Evolutionary conservation across 1,140 invertebrate species (phyloP), one percentile per base, ranked within the genome.

Genomic region (Drosophila pallidifrons): DNA sequence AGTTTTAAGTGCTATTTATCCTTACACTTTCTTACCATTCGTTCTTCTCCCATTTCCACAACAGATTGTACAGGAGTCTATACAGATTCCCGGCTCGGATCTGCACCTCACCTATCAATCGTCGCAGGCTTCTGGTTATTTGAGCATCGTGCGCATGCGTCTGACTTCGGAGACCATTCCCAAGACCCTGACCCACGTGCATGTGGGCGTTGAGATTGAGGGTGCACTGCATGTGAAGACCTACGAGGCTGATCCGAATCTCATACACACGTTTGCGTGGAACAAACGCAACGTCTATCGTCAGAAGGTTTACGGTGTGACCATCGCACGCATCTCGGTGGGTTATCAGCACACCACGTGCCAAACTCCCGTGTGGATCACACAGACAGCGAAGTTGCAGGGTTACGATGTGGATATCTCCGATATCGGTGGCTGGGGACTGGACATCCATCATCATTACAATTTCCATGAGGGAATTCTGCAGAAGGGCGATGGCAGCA

Each of bases 341-440:
- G 99, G 99, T 28, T 99, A 99, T 92, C 96, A 99, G 93, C 99
- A 99, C 91, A 95, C 95, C 10, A 96, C 95, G 8, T 99, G 99
- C 93, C 93, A 94, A 2, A 95, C 96, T 43, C 95, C 98, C 1
- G 96, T 99, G 46, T 99, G 98, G 98, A 97, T 98, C 80, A 97
- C 97, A 1, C 96, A 98, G 92, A 98, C 97, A 6, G 97, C 97
- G 1, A 97, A 96, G 15, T 93, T 99, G 71, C 96, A 98, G 92
- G 99, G 98, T n/a, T 99, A 99, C 93, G 98, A 99, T 92, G 97
- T 99, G 32, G 97, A 98, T 77, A 99, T 99, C 66, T 98, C 98
- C 0, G 98, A 99, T 91, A 97, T 99, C 49, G 98, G 98, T 1
- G 98, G 98, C 8, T 99, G 98, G 99, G 98, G 98, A 64, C 93